These are phyloP conservation scores for Fragum fragum DNA, from an alignment of 2,888 invertebrate species.

Conservation along the genomic window DNA sequence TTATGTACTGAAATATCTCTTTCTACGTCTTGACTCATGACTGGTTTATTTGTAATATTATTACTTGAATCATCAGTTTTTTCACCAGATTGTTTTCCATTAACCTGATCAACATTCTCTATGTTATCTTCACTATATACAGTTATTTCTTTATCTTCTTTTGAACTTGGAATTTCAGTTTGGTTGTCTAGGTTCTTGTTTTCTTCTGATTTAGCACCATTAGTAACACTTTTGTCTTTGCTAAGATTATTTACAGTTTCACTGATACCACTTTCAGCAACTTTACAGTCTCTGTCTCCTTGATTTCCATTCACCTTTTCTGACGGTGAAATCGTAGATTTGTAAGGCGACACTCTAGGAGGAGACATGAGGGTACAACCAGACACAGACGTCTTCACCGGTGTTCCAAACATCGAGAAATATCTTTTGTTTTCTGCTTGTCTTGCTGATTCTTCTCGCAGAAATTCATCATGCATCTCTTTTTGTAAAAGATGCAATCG, in stretches of 20 bases:
- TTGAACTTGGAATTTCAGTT: background rate
- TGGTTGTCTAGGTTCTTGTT: background rate
- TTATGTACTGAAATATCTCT: background rate
- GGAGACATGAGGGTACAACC: background rate
- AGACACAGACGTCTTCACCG: background rate
- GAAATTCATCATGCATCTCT: conserved; percentile 83
- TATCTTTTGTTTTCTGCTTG: conserved; percentile 54
- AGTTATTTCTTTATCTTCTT: background rate
- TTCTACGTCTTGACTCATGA: background rate
- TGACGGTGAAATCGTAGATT: background rate
- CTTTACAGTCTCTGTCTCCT: background rate
- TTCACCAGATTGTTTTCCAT: background rate
- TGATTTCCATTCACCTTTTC: background rate
- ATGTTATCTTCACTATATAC: background rate
- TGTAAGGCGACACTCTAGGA: background rate
- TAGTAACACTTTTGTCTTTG: background rate
- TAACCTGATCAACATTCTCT: background rate
- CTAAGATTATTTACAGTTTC: background rate
- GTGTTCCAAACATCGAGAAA: conserved; percentile 68
- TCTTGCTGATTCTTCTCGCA: conserved; percentile 76
- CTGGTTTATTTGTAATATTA: background rate
- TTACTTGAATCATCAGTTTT: background rate
- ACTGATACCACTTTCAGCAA: background rate
- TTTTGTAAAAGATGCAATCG: conserved; percentile 92
- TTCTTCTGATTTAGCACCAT: background rate